Evolutionary conservation across 2,113 vertebrate genomes (phyloP).

Genomic region (Nycticryphes semicollaris): DNA sequence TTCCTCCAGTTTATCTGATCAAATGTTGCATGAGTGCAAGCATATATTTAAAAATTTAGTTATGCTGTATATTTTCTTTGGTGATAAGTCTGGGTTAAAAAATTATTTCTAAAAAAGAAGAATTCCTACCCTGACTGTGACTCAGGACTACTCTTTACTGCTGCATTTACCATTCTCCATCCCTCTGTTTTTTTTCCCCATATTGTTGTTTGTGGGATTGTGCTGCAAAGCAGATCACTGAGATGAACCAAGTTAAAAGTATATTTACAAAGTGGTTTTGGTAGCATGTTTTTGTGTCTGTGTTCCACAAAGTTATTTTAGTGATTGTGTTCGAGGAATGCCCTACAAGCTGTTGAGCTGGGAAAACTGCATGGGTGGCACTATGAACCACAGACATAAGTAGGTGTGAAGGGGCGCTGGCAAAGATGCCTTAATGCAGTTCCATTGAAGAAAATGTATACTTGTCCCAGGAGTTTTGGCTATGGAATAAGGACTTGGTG

Average conservation of each 20-base stretch:
- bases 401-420: neutral
- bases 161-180: accelerated
- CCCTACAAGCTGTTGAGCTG: neutral
- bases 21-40: neutral
- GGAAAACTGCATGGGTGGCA: neutral
- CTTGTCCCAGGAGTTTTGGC: neutral
- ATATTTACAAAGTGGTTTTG: neutral
- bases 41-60: neutral
- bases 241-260: neutral
- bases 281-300: neutral
- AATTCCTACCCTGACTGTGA: neutral
- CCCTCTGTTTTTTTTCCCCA: neutral
- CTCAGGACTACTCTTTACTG: neutral
- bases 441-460: neutral
- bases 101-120: neutral
- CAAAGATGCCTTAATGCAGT: neutral
- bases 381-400: neutral
- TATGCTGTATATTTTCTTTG: neutral
- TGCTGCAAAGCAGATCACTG: neutral
- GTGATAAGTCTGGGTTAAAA: neutral
- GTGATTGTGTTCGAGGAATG: neutral
- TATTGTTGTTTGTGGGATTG: neutral
- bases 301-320: neutral
- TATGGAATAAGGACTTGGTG: neutral
- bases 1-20: neutral